phyloP scores from a whole-genome alignment of 1,140 invertebrate genomes.

The Tribolium castaneum region DNA sequence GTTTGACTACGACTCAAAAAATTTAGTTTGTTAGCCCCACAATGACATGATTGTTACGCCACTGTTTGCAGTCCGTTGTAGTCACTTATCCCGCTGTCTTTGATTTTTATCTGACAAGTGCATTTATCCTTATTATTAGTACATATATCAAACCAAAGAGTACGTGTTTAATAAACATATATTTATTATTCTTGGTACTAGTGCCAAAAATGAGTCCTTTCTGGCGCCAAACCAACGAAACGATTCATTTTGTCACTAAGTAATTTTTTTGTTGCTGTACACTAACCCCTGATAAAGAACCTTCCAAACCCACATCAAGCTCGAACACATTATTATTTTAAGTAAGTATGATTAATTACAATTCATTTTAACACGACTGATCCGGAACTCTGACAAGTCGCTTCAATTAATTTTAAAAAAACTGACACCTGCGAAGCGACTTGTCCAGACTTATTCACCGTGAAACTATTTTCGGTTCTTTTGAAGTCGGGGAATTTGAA shows the following conservation, averaged over 20 bases:
- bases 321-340: conserved; percentile 15
- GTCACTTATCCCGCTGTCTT: neutral
- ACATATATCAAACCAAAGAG: conserved; percentile 29
- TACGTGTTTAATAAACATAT: conserved; percentile 31
- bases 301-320: conserved; percentile 14
- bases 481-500: neutral
- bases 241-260: conserved; percentile 5
- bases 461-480: conserved; percentile 6
- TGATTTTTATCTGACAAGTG: conserved; percentile 3
- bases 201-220: conserved; percentile 14
- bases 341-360: conserved; percentile 26
- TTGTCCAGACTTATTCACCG: conserved; percentile 1
- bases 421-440: conserved; percentile 24
- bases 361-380: conserved; percentile 22
- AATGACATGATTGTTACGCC: too few species aligned
- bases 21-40: too few species aligned
- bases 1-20: too few species aligned
- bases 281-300: conserved; percentile 22
- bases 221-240: conserved; percentile 1
- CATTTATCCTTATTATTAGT: conserved; percentile 24
- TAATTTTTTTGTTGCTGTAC: conserved; percentile 13
- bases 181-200: conserved; percentile 21
- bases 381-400: neutral
- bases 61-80: conserved; percentile 12
- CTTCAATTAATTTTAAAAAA: conserved; percentile 13